Evolutionary conservation across 1,140 invertebrate species (phyloP), one percentile per base, ranked within the genome.

Genomic region (Doryteuthis pealeii): DNA sequence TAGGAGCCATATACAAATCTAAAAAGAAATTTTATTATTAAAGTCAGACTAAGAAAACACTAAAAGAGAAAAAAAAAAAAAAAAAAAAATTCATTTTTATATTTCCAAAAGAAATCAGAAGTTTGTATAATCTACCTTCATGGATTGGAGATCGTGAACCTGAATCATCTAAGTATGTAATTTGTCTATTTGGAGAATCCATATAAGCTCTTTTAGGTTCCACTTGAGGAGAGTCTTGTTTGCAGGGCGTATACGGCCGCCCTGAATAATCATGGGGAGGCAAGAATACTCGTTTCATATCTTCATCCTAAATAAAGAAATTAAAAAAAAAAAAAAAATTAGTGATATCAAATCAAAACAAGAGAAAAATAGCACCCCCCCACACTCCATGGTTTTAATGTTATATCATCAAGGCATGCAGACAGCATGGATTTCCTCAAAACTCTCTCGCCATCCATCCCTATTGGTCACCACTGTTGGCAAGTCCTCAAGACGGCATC

Each of bases 241-340:
- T 81, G 68, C 70, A 80, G 15, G 80, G 82, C 1, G 80, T 79
- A 72, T 80, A 83, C 1, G 79, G 74, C 22, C 79, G 66, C 72
- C 76, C 78, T 26, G 66, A 71, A 65, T 83, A 83, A 35, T 77
- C 82, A 70, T 81, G 82, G 1, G 74, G 77, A 73, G 78, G 80
- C 28, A 79, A 75, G 75, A 78, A 81, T 14, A 81, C 77, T 72
- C 76, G 74, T 35, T 76, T 80, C 10, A 78, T 72, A 79, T 77
- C 79, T 54, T 81, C 78, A 62, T 76, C 74, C 80, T 81, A 71
- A 18, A 72, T n/a, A n/a, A n/a, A n/a, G n/a, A n/a, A n/a, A n/a
- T n/a, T 26, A 70, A 72, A 18, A 74, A 67, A 72, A 62, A 58
- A 30, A 69, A 26, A 43, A 26, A 1, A 73, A n/a, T 49, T 5